Conservation (phyloP, 2,797 vertebrate species). For the Poeciliopsis infans region DNA sequence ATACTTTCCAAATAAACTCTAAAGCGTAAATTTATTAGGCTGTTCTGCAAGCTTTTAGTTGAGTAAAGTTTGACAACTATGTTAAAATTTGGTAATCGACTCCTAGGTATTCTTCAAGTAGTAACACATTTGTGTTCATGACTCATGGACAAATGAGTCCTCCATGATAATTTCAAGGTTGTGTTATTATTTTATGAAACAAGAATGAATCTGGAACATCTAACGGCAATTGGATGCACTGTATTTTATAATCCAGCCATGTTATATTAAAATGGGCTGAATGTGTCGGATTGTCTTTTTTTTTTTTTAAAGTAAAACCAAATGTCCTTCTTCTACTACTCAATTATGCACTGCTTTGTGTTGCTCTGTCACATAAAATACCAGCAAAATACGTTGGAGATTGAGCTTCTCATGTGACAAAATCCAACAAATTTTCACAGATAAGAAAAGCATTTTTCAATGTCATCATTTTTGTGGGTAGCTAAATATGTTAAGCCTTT, state of each 20-base stretch:
- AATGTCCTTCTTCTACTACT: not conserved
- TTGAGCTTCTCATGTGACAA: not conserved
- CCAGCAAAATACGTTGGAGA: not conserved
- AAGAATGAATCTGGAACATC: not conserved
- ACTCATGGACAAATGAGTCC: not conserved
- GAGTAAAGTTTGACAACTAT: too few relatives aligned
- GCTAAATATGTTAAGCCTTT: conserved; percentile 4
- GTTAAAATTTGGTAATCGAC: too few relatives aligned
- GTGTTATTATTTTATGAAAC: not conserved
- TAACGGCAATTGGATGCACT: not conserved
- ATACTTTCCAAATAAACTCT: too few relatives aligned
- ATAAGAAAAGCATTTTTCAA: not conserved
- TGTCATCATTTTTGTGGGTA: not conserved
- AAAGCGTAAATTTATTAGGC: too few relatives aligned
- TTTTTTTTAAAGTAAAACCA: not conserved
- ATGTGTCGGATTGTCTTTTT: not conserved
- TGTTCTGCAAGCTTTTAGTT: too few relatives aligned
- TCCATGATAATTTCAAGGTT: not conserved
- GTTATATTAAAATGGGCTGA: not conserved
- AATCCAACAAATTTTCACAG: not conserved
- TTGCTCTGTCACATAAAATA: not conserved
- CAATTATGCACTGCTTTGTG: not conserved
- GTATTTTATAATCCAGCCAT: not conserved
- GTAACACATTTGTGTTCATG: too few relatives aligned
- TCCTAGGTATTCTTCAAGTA: too few relatives aligned